Percentiles rank a stretch among this genome's conserved stretches.
Conservation (phyloP, 2,113 vertebrate species). For the Burhinus oedicnemus region DNA sequence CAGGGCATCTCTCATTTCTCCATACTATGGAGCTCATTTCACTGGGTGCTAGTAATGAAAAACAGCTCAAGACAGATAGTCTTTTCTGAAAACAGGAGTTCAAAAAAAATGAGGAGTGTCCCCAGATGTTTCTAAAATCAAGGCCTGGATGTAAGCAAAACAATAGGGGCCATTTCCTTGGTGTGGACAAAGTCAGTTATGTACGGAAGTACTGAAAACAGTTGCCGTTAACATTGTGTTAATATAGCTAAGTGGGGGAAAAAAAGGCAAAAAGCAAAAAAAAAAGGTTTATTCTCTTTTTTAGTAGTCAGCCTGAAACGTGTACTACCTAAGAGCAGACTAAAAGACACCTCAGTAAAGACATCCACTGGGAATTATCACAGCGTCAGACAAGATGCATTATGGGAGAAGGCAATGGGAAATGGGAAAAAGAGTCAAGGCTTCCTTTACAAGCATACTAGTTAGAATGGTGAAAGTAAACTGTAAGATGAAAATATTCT, state of each 20-base stretch:
- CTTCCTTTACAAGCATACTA: background rate
- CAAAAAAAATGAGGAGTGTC: background rate
- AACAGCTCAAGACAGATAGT: background rate
- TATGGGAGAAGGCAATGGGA: background rate
- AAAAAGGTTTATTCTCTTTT: background rate
- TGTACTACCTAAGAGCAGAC: background rate
- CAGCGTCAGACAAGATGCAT: background rate
- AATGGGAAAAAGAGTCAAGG: background rate
- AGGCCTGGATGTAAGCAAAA: background rate
- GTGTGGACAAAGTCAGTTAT: background rate
- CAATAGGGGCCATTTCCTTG: fast-evolving
- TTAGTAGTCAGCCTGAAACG: background rate
- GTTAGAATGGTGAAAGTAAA: background rate
- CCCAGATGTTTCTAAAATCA: background rate
- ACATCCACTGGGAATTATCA: background rate
- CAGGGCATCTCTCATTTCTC: background rate
- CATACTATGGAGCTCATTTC: background rate
- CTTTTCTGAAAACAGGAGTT: background rate
- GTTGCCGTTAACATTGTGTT: background rate
- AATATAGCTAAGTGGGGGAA: background rate
- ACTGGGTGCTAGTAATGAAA: background rate
- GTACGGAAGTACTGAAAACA: background rate
- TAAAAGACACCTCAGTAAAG: background rate
- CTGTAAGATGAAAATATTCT: background rate
- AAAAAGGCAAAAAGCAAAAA: background rate